Percentiles rank a stretch among this genome's conserved stretches.
Evolutionary conservation across 2,113 vertebrate species (phyloP).

Genomic region (Phasianus colchicus): DNA sequence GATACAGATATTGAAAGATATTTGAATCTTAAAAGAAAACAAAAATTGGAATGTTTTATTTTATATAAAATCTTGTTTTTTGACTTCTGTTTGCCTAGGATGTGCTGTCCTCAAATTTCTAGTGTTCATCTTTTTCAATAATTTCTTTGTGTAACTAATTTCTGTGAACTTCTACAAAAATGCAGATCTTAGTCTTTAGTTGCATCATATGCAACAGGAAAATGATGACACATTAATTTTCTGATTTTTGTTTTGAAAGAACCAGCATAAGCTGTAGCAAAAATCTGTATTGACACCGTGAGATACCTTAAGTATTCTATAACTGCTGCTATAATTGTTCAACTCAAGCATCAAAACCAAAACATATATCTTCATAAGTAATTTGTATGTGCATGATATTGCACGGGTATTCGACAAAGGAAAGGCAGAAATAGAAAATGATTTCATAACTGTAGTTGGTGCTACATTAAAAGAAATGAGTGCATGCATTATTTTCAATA

Average conservation of each 20-base stretch:
- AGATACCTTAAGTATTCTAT: not conserved
- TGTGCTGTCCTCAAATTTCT: not conserved
- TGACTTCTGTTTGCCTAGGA: not conserved
- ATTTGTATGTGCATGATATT: rapidly evolving
- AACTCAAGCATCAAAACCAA: not conserved
- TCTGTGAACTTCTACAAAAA: not conserved
- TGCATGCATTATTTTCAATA: not conserved
- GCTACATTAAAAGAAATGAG: not conserved
- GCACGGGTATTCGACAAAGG: not conserved
- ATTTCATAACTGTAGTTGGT: not conserved
- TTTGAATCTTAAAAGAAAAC: not conserved
- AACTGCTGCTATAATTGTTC: not conserved
- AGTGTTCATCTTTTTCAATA: not conserved
- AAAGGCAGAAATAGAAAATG: not conserved
- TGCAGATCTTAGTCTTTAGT: not conserved
- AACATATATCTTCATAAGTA: not conserved
- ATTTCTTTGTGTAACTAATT: not conserved
- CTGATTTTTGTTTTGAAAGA: not conserved
- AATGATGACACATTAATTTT: not conserved
- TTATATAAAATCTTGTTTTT: not conserved
- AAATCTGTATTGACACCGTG: not conserved
- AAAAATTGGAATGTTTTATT: not conserved
- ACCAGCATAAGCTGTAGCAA: not conserved
- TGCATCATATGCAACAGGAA: not conserved
- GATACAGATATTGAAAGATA: not conserved